Conservation (phyloP, 2,113 vertebrate genomes). For the Leucopternis melanops region DNA sequence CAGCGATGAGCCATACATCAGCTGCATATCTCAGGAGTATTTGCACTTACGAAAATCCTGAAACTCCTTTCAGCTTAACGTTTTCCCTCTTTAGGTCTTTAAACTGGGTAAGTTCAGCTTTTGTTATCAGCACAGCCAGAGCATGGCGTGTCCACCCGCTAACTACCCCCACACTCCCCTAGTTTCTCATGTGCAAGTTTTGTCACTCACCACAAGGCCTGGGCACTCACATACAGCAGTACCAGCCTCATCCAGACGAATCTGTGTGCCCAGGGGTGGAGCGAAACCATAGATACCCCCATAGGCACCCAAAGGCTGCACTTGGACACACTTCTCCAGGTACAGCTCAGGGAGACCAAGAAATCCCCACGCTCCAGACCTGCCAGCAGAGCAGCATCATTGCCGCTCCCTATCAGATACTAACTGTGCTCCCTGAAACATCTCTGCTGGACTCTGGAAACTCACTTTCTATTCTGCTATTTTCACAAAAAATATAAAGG, state of each 20-base stretch:
- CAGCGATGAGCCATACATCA: neutral
- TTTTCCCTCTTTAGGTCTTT: neutral
- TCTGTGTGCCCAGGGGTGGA: neutral
- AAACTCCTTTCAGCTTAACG: neutral
- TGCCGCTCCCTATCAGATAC: neutral
- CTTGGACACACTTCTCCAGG: neutral
- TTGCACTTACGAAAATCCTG: neutral
- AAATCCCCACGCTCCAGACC: neutral
- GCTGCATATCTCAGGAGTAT: neutral
- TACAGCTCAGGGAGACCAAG: neutral
- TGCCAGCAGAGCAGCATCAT: neutral
- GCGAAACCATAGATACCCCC: neutral
- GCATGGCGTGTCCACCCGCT: neutral
- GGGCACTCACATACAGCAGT: neutral
- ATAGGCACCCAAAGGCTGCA: neutral
- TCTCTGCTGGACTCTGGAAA: slow-evolving; percentile 7
- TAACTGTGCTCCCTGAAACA: slow-evolving; percentile 12
- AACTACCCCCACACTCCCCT: neutral
- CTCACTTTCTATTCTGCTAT: neutral
- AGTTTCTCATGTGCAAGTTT: neutral
- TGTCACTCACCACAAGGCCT: neutral
- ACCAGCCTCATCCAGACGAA: neutral
- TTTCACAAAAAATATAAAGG: neutral
- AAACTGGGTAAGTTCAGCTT: neutral
- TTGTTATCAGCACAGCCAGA: neutral